Base-by-base conservation (phyloP, 2,888 invertebrate genomes). In the Luperina testacea region DNA sequence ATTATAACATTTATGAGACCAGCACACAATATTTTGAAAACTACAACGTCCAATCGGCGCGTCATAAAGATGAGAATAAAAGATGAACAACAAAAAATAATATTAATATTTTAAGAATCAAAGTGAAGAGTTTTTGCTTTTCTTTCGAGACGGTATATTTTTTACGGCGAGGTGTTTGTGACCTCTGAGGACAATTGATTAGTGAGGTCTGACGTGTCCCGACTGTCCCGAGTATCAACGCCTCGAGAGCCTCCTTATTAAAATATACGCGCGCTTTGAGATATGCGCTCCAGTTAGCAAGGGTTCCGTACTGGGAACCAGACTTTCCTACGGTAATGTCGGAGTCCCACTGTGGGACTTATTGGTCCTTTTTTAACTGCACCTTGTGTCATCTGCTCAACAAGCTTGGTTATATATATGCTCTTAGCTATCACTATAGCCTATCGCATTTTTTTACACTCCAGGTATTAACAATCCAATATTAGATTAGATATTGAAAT, bases 161-260 rank as follows among this genome's bases (percentile, higher is more conserved):
- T 89, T 88, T 91, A 90, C 88, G 89, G 88, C 90, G 74, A 83
- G 61, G 72, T 72, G 75, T 83, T 81, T 82, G 73, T 85, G 93
- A 91, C 91, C 92, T 91, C 85, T 87, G 87, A 89, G 92, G 92
- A 93, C 94, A 92, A 93, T 94, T 92, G 93, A 93, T 93, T 92
- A 92, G 93, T 91, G 92, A 91, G 91, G 84, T 89, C 90, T 77
- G 85, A 85, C 83, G 80, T 76, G 72, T 78, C 88, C 85, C 89
- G 83, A 78, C 78, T 76, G 72, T 78, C 88, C 85, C 89, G 83
- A 78, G 88, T 89, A 90, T 91, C 91, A 90, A 86, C 88, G 86
- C 86, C 88, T 90, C 87, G 81, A 81, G 81, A 77, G 81, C 80
- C 86, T 87, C 91, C 92, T 92, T 93, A 92, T 91, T 92, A 91